Conservation (phyloP, 2,113 vertebrate species). For the Oceanites oceanicus region DNA sequence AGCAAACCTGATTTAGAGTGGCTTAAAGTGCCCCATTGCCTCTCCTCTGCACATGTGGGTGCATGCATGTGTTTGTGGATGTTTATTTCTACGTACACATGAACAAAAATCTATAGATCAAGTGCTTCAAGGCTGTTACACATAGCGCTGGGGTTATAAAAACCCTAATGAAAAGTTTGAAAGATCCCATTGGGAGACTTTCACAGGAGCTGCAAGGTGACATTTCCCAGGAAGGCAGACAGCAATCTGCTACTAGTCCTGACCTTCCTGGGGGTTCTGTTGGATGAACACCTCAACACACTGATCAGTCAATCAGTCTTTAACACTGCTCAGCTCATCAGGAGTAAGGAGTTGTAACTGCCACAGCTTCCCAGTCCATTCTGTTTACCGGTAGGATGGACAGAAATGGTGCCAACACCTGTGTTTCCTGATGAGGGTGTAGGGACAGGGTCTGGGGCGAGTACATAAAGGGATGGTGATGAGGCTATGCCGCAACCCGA, state of each 20-base stretch:
- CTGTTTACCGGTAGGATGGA: not conserved
- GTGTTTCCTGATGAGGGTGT: not conserved
- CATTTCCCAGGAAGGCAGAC: not conserved
- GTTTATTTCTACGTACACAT: not conserved
- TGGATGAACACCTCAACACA: not conserved
- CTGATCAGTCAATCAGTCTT: not conserved
- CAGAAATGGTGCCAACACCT: not conserved
- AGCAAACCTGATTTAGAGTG: not conserved
- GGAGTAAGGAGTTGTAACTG: not conserved
- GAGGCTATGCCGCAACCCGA: too few relatives aligned
- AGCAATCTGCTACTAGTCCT: not conserved
- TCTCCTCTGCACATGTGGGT: accelerated
- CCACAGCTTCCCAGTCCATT: not conserved
- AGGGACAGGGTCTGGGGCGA: not conserved
- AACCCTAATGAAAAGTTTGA: not conserved
- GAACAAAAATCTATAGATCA: not conserved
- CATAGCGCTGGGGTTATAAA: not conserved
- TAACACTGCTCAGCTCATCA: not conserved
- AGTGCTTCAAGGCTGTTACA: not conserved
- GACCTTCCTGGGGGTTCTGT: not conserved
- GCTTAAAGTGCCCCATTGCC: accelerated
- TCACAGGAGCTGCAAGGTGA: not conserved
- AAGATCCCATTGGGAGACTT: not conserved
- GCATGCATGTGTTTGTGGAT: not conserved
- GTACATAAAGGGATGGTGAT: not conserved